Evolutionary conservation across 2,113 vertebrate species (phyloP), one percentile per base, ranked within the genome.

Genomic region (Nesospiza acunhae): DNA sequence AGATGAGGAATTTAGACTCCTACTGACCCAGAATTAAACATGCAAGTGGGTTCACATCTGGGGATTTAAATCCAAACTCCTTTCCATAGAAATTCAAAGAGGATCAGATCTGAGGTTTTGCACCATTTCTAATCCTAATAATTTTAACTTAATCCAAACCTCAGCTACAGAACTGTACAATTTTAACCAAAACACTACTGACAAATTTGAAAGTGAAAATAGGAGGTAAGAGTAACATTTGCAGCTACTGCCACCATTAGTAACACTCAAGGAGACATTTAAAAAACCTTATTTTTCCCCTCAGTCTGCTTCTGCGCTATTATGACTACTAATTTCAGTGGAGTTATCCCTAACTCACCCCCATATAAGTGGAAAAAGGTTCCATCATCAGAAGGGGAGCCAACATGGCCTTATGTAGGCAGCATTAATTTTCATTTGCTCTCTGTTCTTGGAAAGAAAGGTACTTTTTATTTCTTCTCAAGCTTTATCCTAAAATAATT

Each of bases 1-100:
- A 77, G 70, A 33, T 42, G 39, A 91, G 47, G 78, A 94, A 70
- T 80, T 89, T 53, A 93, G 87, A 41, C 47, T 93, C 39, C 78
- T 88, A 19, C 84, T 95, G 93, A 90, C 84, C 87, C 72, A 88
- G 89, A 90, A 96, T 94, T 96, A 91, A 96, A 83, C 33, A 3
- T 42, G 67, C 63, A 90, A 76, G 77, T 0, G 0, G 13, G 41
- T 90, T 95, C 67, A 59, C 27, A 67, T 84, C 85, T 88, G 68
- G 35, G 79, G 79, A 93, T 86, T 96, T 97, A 82, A 95, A 88
- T 93, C 20, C 89, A 73, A 94, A 93, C 74, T 75, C 28, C 31
- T 84, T 93, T 82, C 52, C 64, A 67, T 0, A 74, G 47, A 93
- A 95, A 96, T 93, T 91, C 75, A 93, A 90, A 96, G 85, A 84